phyloP scores from a whole-genome alignment of 2,888 invertebrate species.

The Uloborus plumipes region DNA sequence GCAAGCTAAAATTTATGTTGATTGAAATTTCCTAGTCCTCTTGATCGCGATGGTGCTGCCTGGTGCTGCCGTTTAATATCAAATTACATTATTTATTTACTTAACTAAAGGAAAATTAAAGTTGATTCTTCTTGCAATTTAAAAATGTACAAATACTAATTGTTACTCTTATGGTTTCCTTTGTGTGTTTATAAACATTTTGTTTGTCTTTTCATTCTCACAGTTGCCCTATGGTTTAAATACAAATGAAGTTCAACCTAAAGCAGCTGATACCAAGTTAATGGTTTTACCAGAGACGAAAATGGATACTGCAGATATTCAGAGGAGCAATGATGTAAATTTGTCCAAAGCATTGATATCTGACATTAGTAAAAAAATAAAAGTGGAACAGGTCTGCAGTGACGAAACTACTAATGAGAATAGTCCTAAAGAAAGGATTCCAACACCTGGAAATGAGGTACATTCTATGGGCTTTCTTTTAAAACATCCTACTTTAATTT shows the following conservation, averaged over 20 bases:
- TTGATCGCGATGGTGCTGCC: neutral
- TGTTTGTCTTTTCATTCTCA: too few relatives aligned
- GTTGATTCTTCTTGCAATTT: too few relatives aligned
- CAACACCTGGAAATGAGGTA: too few relatives aligned
- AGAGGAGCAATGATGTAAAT: neutral
- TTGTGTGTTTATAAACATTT: neutral
- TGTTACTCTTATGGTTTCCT: too few relatives aligned
- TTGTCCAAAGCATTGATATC: neutral
- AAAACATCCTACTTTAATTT: too few relatives aligned
- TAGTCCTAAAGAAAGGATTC: constrained; percentile 2
- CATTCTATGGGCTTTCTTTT: too few relatives aligned
- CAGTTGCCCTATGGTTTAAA: constrained; percentile 34
- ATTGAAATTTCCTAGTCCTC: neutral
- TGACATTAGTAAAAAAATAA: constrained; percentile 20
- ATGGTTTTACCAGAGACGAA: constrained; percentile 40
- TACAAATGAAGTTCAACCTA: constrained; percentile 32
- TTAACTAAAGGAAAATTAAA: too few relatives aligned
- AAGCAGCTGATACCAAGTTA: constrained; percentile 32
- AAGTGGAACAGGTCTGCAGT: constrained; percentile 16
- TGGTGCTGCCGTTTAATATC: neutral
- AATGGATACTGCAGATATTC: constrained; percentile 14
- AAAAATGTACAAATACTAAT: too few relatives aligned
- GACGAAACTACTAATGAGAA: constrained; percentile 1
- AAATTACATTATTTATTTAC: too few relatives aligned
- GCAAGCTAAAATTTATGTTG: neutral